Evolutionary conservation across 2,113 vertebrate species (phyloP).

Genomic region (Camelus bactrianus): DNA sequence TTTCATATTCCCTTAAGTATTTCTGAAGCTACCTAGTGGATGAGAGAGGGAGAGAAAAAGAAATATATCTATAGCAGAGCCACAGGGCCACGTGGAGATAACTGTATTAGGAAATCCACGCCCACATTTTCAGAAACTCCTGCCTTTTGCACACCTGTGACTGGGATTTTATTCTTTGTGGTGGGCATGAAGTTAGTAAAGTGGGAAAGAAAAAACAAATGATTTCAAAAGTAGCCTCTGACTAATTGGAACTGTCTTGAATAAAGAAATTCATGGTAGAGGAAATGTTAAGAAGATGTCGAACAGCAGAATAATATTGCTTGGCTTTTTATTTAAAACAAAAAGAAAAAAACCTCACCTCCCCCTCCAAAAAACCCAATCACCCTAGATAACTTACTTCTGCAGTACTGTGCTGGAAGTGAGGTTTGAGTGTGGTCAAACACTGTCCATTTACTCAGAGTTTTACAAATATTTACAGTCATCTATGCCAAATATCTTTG

Average conservation of each 20-base stretch:
- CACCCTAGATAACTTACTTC: conserved; percentile 72
- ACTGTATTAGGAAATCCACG: conserved; percentile 12
- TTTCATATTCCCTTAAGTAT: neutral
- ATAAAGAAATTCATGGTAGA: neutral
- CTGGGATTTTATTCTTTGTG: conserved; percentile 26
- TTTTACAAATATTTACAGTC: conserved; percentile 88
- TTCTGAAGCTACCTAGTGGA: conserved; percentile 48
- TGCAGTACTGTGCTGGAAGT: conserved; percentile 68
- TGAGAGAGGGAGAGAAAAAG: neutral
- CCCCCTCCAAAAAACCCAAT: neutral
- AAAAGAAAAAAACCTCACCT: neutral
- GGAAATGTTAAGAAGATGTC: conserved; percentile 40
- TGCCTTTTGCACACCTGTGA: neutral
- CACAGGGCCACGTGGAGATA: neutral
- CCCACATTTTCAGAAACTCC: neutral
- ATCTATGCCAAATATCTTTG: conserved; percentile 86
- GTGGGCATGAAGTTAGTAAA: neutral
- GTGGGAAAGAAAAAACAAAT: neutral
- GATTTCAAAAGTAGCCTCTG: conserved; percentile 37
- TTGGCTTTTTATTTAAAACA: conserved; percentile 66
- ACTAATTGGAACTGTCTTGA: conserved; percentile 10
- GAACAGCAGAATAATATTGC: neutral
- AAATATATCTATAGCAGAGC: neutral
- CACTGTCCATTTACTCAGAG: conserved; percentile 85
- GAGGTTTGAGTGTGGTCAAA: conserved; percentile 79